These are phyloP conservation scores for Lottia scabra DNA, from an alignment of 2,888 invertebrate genomes.

Conservation along the genomic window DNA sequence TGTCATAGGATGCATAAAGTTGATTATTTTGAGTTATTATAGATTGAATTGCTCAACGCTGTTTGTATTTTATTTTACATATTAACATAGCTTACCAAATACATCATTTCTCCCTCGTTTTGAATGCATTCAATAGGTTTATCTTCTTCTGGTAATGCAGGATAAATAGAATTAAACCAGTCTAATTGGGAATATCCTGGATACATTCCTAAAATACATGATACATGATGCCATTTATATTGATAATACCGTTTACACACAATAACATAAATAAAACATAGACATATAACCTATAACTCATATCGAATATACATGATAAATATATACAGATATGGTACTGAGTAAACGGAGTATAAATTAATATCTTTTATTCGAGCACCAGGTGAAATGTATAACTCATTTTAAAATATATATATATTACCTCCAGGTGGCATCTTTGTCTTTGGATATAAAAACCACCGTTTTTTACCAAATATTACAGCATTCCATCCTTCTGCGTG, in stretches of 20 bases:
- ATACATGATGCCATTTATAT: no score
- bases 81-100: slow-evolving; percentile 48
- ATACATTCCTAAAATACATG: slow-evolving; percentile 47
- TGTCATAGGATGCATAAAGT: no score
- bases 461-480: slow-evolving; percentile 59
- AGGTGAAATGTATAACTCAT: no score
- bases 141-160: slow-evolving; percentile 38
- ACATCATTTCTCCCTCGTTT: slow-evolving; percentile 59
- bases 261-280: no score
- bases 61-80: no score
- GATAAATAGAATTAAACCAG: slow-evolving; percentile 56
- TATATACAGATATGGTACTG: no score
- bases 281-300: no score
- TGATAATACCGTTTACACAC: background rate
- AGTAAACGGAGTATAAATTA: no score
- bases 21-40: no score
- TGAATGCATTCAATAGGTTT: slow-evolving; percentile 60
- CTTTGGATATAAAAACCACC: slow-evolving; percentile 62
- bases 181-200: slow-evolving; percentile 53
- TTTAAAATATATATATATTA: slow-evolving; percentile 21
- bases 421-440: slow-evolving; percentile 62
- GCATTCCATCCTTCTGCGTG: slow-evolving; percentile 67
- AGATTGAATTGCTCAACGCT: no score
- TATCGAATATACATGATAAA: no score
- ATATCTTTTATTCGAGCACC: no score